Evolutionary conservation across 2,888 invertebrate species (phyloP).

Genomic region (Chloromyia formosa): DNA sequence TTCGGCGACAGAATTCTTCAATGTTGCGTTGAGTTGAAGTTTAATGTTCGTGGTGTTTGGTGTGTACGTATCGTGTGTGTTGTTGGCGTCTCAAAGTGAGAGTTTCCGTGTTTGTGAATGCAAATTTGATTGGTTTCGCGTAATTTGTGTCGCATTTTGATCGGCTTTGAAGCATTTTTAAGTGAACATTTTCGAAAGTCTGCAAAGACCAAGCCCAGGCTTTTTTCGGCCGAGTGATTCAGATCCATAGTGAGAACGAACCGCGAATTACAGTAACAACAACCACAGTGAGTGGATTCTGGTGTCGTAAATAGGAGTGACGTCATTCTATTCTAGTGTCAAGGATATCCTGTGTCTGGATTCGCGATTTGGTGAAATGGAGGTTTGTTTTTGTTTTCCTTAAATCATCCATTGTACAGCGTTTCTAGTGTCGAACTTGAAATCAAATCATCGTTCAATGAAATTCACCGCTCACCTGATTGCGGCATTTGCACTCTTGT

Average conservation of each 20-base stretch:
- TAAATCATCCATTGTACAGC: too few species aligned
- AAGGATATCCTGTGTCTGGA: neutral
- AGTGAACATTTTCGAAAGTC: too few species aligned
- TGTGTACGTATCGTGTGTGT: neutral
- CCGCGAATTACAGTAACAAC: neutral
- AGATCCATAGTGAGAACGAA: neutral
- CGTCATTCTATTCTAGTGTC: slow-evolving; percentile 20
- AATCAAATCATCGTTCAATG: neutral
- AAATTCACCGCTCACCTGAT: neutral
- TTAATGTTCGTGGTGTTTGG: neutral
- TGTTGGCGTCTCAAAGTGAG: slow-evolving; percentile 7
- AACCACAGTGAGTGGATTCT: slow-evolving; percentile 24
- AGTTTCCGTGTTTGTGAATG: neutral
- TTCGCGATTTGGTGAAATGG: slow-evolving; percentile 9
- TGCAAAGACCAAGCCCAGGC: neutral
- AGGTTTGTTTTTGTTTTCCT: slow-evolving; percentile 33
- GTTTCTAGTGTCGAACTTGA: too few species aligned
- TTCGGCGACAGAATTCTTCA: slow-evolving; percentile 12
- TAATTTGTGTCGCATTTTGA: too few species aligned
- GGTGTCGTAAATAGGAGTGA: slow-evolving; percentile 17
- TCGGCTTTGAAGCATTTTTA: too few species aligned
- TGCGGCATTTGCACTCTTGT: neutral
- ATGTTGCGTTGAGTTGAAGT: slow-evolving; percentile 16
- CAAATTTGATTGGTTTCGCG: neutral
- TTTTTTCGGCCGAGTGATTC: neutral